Percentiles rank a stretch among this genome's conserved stretches.
Evolutionary conservation across 2,888 invertebrate genomes (phyloP).

Genomic region (Taphrorychus bicolor): DNA sequence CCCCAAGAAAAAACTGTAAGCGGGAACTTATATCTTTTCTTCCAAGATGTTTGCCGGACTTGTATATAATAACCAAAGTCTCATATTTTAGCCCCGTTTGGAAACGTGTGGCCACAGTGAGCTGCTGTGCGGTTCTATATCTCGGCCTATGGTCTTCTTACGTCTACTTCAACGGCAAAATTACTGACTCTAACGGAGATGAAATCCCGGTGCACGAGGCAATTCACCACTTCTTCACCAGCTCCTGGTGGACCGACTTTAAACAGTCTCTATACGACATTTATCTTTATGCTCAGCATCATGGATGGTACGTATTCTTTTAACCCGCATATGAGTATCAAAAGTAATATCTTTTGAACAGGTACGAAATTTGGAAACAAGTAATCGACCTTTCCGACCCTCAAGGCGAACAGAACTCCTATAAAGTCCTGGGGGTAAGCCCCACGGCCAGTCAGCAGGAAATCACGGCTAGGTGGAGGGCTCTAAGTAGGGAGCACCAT

Average conservation of each 20-base stretch:
- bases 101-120: conserved; percentile 66
- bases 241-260: conserved; percentile 87
- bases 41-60: too few relatives aligned
- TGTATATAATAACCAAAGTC: too few relatives aligned
- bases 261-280: conserved; percentile 76
- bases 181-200: conserved; percentile 80
- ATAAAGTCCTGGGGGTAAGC: conserved; percentile 79
- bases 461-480: conserved; percentile 80
- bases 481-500: conserved; percentile 84
- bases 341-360: conserved; percentile 26
- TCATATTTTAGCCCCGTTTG: conserved; percentile 39
- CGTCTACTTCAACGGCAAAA: conserved; percentile 86
- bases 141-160: conserved; percentile 78
- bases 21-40: too few relatives aligned
- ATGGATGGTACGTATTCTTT: conserved; percentile 83
- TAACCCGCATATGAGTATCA: too few relatives aligned
- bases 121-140: conserved; percentile 72
- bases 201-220: conserved; percentile 89
- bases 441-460: conserved; percentile 85
- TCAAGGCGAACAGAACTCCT: conserved; percentile 89
- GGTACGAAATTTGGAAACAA: conserved; percentile 82
- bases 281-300: conserved; percentile 79
- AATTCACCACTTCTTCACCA: conserved; percentile 86
- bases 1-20: conserved; percentile 61
- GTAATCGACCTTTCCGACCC: conserved; percentile 87